Evolutionary conservation across 2,797 vertebrate genomes (phyloP), one percentile per base, ranked within the genome.

Genomic region (Adelosebastes latens): DNA sequence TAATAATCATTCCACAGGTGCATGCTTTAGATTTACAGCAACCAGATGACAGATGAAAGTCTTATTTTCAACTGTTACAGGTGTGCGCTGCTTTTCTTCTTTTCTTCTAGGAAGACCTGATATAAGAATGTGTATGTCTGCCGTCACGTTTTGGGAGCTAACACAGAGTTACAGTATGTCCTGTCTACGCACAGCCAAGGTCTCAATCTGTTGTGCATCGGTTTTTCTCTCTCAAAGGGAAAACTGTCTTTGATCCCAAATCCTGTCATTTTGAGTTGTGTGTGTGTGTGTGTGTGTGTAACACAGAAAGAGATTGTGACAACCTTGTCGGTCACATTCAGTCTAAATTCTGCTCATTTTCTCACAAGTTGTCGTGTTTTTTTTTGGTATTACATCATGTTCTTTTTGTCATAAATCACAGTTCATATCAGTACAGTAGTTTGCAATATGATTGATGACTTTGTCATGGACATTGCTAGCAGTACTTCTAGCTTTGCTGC

Each of bases 191-290:
- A 25, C 22, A 55, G 71, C 53, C 60, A 55, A 56, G 42, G 64
- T 31, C 25, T 39, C 60, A n/a, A 32, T 73, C 69, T 81, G 72
- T 72, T 67, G 49, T 61, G 32, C 63, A 67, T 64, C 16, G 4
- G 58, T 39, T 42, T 77, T n/a, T 63, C 22, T 49, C 9, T 31
- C 55, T 73, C 78, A 65, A 67, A 59, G 66, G 12, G 16, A 77
- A 60, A 75, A 56, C 69, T 32, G 31, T 75, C 39, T 79, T 72
- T 80, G 32, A 84, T 72, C 79, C 77, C 64, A 75, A 79, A 80
- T 77, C 39, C 58, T 65, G 61, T 18, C 20, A 75, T 62, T 81
- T 62, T 36, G 5, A 79, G 42, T 18, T 71, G 22, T 74, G 25
- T 79, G 36, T 63, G 70, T 77, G 25, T 42, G 18, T 62, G 22